Base-by-base conservation (phyloP, 2,113 vertebrate species). In the Mixornis gularis region DNA sequence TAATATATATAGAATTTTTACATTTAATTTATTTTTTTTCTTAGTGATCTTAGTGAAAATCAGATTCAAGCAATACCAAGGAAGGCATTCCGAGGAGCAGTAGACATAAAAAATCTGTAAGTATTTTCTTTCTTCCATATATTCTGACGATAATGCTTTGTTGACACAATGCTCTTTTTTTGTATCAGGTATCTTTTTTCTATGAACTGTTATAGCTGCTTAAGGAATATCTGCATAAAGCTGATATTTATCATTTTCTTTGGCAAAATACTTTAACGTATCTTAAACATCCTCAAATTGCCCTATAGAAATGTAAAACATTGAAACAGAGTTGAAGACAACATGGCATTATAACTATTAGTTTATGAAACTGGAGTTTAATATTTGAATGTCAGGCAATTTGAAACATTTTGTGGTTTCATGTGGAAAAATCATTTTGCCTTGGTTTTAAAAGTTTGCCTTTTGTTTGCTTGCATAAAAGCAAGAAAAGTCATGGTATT, bases 21-120 rank as follows among this genome's bases (percentile, higher is more conserved):
- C 56, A 77, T 71, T 65, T 43, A 17, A 15, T 70, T 62, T 52
- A 4, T 52, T 88, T 53, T 83, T 95, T 70, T 88, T 70, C 62
- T 41, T 71, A 98, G 99, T 89, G 99, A 99, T 97, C 98, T 99
- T 91, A 99, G 99, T 94, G 99, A 99, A 97, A 99, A 99, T 96
- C 99, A 99, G 96, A 99, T 99, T 94, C 99, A 99, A 84, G 99
- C 99, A 16, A 98, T 99, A 97, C 99, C 99, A 83, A 98, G 99
- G 90, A 99, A 99, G 96, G 99, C 99, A 85, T 99, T 99, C 94
- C 98, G 99, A 93, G 99, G 99, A 95, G 98, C 99, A 22, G 98
- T 99, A 90, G 99, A 99, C 93, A 99, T 99, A 97, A 99, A 99
- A 97, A 99, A 99, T 95, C 97, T 99, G 99, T 99, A 97, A 99